A percentile compares a stretch with the other conserved stretches of the same genome.
Conservation (phyloP, 2,888 invertebrate species). For the Volucella zonaria region DNA sequence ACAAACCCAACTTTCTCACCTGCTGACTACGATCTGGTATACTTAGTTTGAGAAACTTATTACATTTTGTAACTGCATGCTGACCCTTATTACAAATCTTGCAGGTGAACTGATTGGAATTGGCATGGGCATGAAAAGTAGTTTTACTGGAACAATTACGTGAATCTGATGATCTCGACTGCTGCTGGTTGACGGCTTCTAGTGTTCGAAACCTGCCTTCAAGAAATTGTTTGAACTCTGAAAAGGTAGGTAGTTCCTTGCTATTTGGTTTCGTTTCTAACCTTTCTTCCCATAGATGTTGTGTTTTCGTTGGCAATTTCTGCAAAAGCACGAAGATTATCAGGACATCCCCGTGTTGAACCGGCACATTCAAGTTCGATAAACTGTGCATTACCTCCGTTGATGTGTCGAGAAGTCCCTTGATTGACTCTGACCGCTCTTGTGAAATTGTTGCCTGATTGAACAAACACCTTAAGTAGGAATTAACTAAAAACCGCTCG, state of each 20-base stretch:
- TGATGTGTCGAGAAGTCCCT: slow-evolving; percentile 2
- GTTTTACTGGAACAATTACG: neutral
- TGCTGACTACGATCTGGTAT: neutral
- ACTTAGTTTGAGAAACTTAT: neutral
- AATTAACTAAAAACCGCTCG: neutral
- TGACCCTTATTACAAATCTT: neutral
- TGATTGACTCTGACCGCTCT: neutral
- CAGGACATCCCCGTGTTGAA: neutral
- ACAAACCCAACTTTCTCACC: neutral
- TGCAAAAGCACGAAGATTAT: slow-evolving; percentile 18
- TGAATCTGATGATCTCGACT: too few species aligned
- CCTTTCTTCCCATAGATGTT: neutral
- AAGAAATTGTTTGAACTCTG: too few species aligned
- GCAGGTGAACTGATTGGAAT: neutral
- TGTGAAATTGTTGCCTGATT: slow-evolving; percentile 8
- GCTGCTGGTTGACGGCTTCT: neutral
- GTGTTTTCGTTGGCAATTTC: slow-evolving; percentile 2
- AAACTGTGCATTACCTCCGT: slow-evolving; percentile 2
- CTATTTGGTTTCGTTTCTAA: too few species aligned
- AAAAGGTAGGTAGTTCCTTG: too few species aligned
- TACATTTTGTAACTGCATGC: neutral
- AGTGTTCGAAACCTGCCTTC: too few species aligned
- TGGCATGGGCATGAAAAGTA: neutral
- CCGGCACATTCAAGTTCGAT: neutral
- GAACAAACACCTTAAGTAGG: slow-evolving; percentile 2